These are phyloP conservation scores for Patella depressa DNA, from an alignment of 2,888 invertebrate species.

Conservation along the genomic window DNA sequence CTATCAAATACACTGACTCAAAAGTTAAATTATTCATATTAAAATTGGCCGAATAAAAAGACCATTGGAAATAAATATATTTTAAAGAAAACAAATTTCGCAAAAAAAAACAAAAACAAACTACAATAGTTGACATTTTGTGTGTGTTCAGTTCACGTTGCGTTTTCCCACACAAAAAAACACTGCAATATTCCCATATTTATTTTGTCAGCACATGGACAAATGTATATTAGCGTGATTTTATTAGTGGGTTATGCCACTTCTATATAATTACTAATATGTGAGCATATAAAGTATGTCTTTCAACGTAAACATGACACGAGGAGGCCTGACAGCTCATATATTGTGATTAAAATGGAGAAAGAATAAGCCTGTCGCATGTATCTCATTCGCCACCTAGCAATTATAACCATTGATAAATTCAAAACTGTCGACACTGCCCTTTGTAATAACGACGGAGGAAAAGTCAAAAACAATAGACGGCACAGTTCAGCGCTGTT, in stretches of 20 bases:
- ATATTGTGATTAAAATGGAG: not conserved
- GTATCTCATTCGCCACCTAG: slow-evolving; percentile 10
- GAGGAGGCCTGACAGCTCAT: not conserved
- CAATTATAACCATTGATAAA: slow-evolving; percentile 4
- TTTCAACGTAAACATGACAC: slow-evolving; percentile 1
- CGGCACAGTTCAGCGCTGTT: too few species aligned
- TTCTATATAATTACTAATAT: slow-evolving; percentile 2
- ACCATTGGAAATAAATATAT: too few species aligned
- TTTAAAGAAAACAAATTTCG: too few species aligned
- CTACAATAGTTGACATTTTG: too few species aligned
- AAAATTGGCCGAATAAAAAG: too few species aligned
- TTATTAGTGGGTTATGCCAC: slow-evolving; percentile 3
- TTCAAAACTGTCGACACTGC: slow-evolving; percentile 1
- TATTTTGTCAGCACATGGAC: not conserved
- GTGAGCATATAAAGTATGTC: not conserved
- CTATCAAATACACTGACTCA: too few species aligned
- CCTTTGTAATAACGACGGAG: too few species aligned
- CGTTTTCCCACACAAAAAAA: not conserved
- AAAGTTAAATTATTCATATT: too few species aligned
- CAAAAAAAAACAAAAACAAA: too few species aligned
- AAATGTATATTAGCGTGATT: not conserved
- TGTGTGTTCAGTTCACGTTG: too few species aligned
- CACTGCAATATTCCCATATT: not conserved
- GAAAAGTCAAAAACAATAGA: too few species aligned
- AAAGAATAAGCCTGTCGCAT: slow-evolving; percentile 2